Conservation (phyloP, 2,113 vertebrate species). For the Calypte anna region DNA sequence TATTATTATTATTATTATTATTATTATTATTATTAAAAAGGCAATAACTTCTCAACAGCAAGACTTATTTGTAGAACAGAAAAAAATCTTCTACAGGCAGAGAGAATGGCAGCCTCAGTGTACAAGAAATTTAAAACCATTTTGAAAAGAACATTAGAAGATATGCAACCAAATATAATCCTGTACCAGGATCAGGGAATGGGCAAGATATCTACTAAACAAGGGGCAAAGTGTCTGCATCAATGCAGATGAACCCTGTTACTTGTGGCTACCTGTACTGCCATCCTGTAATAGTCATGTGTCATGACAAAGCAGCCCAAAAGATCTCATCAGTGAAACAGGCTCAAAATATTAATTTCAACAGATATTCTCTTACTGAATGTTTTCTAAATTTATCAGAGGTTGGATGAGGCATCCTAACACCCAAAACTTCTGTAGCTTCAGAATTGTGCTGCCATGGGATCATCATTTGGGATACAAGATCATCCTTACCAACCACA, state of each 20-base stretch:
- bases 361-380: neutral
- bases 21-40: neutral
- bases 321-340: neutral
- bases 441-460: neutral
- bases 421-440: neutral
- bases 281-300: neutral
- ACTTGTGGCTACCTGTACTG: neutral
- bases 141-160: neutral
- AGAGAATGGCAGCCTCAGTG: neutral
- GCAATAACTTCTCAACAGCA: neutral
- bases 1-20: too few species aligned
- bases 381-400: neutral
- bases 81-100: neutral
- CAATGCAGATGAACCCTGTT: neutral
- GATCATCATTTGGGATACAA: neutral
- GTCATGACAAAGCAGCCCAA: neutral
- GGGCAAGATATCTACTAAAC: neutral
- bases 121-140: slow-evolving; percentile 25
- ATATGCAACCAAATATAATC: neutral
- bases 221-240: neutral
- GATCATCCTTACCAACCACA: neutral
- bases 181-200: neutral
- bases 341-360: neutral
- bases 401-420: neutral
- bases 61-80: neutral